These are phyloP conservation scores for Strigamia crassipes DNA, from an alignment of 2,888 invertebrate species.

Conservation along the genomic window DNA sequence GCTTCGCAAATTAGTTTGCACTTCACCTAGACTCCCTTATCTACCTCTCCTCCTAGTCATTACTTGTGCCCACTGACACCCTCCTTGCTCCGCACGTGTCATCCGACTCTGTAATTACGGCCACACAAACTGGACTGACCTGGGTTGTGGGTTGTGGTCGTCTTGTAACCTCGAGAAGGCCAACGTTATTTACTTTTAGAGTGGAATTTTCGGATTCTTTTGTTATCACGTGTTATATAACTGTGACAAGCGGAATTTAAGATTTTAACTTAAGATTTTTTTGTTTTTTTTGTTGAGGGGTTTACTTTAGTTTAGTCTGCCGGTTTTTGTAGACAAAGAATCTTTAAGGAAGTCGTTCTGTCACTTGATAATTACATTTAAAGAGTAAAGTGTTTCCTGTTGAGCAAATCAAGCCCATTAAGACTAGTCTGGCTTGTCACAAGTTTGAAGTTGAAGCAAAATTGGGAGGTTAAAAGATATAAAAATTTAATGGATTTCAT, in stretches of 20 bases:
- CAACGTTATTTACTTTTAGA: not conserved
- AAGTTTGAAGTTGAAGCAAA: slow-evolving; percentile 3
- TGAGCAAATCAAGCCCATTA: slow-evolving; percentile 28
- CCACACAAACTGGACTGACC: slow-evolving; percentile 24
- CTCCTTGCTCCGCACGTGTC: slow-evolving; percentile 21
- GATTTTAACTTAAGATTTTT: not conserved
- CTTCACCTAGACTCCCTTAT: not conserved
- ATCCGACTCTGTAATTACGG: slow-evolving; percentile 18
- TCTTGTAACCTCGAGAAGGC: not conserved
- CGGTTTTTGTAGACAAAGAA: not conserved
- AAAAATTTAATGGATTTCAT: slow-evolving; percentile 24
- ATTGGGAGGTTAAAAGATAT: slow-evolving; percentile 15
- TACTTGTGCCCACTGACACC: slow-evolving; percentile 23
- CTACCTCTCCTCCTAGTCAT: slow-evolving; percentile 18
- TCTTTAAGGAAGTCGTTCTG: slow-evolving; percentile 23
- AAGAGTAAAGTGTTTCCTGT: slow-evolving; percentile 28
- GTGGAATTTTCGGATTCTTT: not conserved
- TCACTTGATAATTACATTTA: slow-evolving; percentile 24
- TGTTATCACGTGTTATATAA: not conserved
- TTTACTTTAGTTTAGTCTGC: not conserved
- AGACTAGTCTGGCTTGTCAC: slow-evolving; percentile 3
- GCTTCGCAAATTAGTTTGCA: not conserved
- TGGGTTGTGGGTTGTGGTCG: slow-evolving; percentile 29
- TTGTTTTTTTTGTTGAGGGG: too few species aligned
- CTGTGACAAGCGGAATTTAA: not conserved